Percentiles rank a stretch among this genome's conserved stretches.
Conservation (phyloP, 2,888 invertebrate genomes). For the Autographa gamma region DNA sequence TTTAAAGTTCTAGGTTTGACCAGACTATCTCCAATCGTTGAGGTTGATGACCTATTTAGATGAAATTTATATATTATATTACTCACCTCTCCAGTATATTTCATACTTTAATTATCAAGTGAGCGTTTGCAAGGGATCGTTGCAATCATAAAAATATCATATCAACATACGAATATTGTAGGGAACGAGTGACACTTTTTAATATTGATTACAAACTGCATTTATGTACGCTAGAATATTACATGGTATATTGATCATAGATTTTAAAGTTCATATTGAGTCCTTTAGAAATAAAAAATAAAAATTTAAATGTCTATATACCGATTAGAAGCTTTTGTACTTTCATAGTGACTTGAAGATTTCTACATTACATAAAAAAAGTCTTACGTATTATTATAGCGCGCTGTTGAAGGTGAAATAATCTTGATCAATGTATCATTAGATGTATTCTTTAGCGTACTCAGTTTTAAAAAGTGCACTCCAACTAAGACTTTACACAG, state of each 20-base stretch:
- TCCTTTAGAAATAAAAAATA: neutral
- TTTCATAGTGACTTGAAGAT: constrained; percentile 36
- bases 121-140: constrained; percentile 48
- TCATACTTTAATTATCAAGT: constrained; percentile 45
- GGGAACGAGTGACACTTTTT: constrained; percentile 52
- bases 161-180: constrained; percentile 59
- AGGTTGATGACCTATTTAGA: neutral
- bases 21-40: neutral
- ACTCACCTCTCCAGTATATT: constrained; percentile 28
- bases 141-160: constrained; percentile 65
- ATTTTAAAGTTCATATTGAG: neutral
- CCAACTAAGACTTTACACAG: constrained; percentile 71
- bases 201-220: constrained; percentile 50
- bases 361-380: constrained; percentile 19
- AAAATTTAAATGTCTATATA: too few relatives aligned
- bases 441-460: constrained; percentile 22
- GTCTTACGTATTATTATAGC: constrained; percentile 3
- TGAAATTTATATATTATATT: neutral
- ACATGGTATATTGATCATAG: constrained; percentile 20
- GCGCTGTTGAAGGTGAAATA: neutral
- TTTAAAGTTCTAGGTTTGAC: neutral
- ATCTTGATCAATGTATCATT: constrained; percentile 19
- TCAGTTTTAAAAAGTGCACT: constrained; percentile 54
- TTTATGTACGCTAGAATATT: constrained; percentile 43
- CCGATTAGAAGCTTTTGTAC: constrained; percentile 39